phyloP scores from a whole-genome alignment of 1,140 invertebrate genomes.

The Rhyzopertha dominica region DNA sequence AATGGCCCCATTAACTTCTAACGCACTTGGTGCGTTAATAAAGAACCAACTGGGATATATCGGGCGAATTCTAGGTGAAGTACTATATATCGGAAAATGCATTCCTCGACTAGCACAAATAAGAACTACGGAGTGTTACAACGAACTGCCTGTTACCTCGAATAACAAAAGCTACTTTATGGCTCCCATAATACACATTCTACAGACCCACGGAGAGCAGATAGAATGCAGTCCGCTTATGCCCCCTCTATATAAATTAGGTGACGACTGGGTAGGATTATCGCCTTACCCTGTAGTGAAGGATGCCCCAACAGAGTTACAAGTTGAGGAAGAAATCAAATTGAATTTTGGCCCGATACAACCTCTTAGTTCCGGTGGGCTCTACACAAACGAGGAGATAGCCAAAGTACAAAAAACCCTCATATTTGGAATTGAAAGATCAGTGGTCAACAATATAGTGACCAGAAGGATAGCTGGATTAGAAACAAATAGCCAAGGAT shows the following conservation, averaged over 20 bases:
- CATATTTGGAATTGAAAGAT: no score
- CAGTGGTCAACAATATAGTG: no score
- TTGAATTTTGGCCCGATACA: conserved; percentile 1
- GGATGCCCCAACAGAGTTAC: no score
- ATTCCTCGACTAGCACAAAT: background rate
- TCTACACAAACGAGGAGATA: background rate
- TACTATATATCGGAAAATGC: conserved; percentile 1
- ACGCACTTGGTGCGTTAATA: no score
- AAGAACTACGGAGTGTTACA: background rate
- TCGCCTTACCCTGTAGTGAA: background rate
- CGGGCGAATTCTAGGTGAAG: conserved; percentile 6
- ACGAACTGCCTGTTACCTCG: background rate
- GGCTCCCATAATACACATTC: background rate
- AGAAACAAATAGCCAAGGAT: no score
- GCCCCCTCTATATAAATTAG: background rate
- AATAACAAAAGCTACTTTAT: conserved; percentile 1
- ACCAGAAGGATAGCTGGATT: no score
- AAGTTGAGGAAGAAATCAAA: no score
- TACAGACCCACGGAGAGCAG: conserved; percentile 2
- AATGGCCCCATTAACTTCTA: no score
- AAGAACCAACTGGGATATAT: background rate
- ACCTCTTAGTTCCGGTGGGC: background rate
- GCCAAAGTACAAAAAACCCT: no score
- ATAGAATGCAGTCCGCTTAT: background rate
- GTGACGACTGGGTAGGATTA: conserved; percentile 6